Evolutionary conservation across 2,113 vertebrate species (phyloP), one percentile per base, ranked within the genome.

Genomic region (Ranitomeya variabilis): DNA sequence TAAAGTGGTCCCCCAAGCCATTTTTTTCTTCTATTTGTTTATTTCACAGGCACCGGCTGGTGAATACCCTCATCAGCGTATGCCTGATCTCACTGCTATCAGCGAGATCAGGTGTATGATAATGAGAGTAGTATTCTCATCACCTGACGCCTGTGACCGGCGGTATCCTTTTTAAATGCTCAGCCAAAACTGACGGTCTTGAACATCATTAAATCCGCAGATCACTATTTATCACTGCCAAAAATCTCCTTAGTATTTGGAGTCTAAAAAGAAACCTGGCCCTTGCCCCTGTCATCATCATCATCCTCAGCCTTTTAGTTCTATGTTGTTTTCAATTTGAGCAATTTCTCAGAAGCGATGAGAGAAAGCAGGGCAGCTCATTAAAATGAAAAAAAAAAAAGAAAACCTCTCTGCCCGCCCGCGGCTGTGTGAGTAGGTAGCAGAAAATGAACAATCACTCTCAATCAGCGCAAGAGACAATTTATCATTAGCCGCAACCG

Each of bases 401-500:
- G 21, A 45, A 76, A 80, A 62, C 37, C n/a, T 23, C 57, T 60
- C 19, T 51, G 52, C 52, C 37, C 18, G 84, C 84, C 84, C 12
- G 6, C 0, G 84, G 84, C 55, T 77, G 69, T 76, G 62, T 23
- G n/a, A 86, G 85, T 86, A 86, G 85, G 59, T 86, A 86, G 85
- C 45, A 66, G n/a, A 45, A 77, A 59, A 79, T 11, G 45, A 31
- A 67, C 85, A 66, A 78, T 79, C 74, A 64, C 74, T 79, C 74
- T 86, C 59, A 86, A 86, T 77, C 84, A 79, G 73, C 85, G 11
- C 62, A 64, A 66, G 14, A 79, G 73, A 79, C 12, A 21, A 14
- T 62, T 66, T 86, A 54, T 78, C 59, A 66, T 78, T 86, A 86
- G 60, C 23, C 19, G 18, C 18, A 18, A 21, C 66, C 12, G 52